These are phyloP conservation scores for Brachionus asplanchnoidis DNA, from an alignment of 1,140 invertebrate genomes.

Conservation along the genomic window DNA sequence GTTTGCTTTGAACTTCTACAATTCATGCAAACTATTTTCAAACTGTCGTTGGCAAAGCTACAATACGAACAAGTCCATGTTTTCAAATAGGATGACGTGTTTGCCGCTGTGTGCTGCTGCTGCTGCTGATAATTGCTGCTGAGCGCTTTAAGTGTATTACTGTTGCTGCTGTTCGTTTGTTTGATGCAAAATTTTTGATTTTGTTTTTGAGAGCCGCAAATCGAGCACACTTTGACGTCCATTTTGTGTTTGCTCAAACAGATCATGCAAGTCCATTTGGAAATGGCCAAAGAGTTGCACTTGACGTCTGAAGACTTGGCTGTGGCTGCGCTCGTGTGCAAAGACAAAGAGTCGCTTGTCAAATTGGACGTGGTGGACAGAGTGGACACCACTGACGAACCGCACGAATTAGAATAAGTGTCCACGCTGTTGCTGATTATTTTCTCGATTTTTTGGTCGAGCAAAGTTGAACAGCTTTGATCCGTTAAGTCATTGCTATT, in stretches of 20 bases:
- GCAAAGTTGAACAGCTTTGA: not conserved
- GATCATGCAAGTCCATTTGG: slow-evolving; percentile 36
- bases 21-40: slow-evolving; percentile 39
- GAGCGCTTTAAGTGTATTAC: not conserved
- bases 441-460: not conserved
- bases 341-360: not conserved
- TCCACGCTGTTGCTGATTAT: not conserved
- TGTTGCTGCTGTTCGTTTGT: not conserved
- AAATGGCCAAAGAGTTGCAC: not conserved
- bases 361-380: slow-evolving; percentile 8
- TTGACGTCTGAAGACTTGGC: not conserved
- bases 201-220: slow-evolving; percentile 26
- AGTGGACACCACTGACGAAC: not conserved
- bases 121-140: too few relatives aligned
- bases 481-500: not conserved
- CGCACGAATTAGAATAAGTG: not conserved
- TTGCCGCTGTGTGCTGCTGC: not conserved
- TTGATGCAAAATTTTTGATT: not conserved
- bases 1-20: slow-evolving; percentile 4
- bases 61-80: slow-evolving; percentile 37
- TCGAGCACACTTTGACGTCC: slow-evolving; percentile 26
- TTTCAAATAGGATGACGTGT: not conserved
- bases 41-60: slow-evolving; percentile 5
- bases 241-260: slow-evolving; percentile 28
- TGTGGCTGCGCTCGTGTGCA: not conserved